A percentile compares a stretch with the other conserved stretches of the same genome.
Conservation (phyloP, 2,113 vertebrate genomes). For the Nestor notabilis region DNA sequence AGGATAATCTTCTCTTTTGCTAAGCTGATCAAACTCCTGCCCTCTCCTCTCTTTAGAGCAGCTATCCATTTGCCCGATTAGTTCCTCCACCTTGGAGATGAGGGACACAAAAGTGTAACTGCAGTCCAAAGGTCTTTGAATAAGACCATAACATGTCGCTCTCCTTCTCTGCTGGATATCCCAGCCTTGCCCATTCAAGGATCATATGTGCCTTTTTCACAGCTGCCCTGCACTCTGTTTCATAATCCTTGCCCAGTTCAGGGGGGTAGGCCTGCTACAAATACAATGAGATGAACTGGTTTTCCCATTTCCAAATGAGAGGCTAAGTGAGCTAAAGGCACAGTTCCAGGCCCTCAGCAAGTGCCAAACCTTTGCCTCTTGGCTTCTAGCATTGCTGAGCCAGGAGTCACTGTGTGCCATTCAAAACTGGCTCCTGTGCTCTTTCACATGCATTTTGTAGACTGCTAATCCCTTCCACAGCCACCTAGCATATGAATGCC, state of each 20-base stretch:
- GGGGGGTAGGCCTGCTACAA: not conserved
- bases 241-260: not conserved
- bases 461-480: not conserved
- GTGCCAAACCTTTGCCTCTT: not conserved
- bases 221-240: conserved; percentile 5
- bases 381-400: conserved; percentile 2
- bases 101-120: not conserved
- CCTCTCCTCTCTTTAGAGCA: not conserved
- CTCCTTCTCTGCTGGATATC: not conserved
- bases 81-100: not conserved
- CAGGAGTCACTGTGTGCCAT: not conserved
- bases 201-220: not conserved
- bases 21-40: not conserved
- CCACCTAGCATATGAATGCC: not conserved
- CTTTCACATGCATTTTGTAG: not conserved
- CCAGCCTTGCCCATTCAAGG: not conserved
- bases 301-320: not conserved
- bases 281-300: not conserved
- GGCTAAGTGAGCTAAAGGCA: conserved; percentile 8
- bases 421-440: not conserved
- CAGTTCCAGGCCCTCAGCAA: not conserved
- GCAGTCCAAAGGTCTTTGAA: not conserved
- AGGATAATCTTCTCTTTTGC: not conserved
- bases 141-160: not conserved
- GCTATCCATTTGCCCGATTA: not conserved